Evolutionary conservation across 2,888 invertebrate genomes (phyloP), one percentile per base, ranked within the genome.

Genomic region (Drosophila vallismaia): DNA sequence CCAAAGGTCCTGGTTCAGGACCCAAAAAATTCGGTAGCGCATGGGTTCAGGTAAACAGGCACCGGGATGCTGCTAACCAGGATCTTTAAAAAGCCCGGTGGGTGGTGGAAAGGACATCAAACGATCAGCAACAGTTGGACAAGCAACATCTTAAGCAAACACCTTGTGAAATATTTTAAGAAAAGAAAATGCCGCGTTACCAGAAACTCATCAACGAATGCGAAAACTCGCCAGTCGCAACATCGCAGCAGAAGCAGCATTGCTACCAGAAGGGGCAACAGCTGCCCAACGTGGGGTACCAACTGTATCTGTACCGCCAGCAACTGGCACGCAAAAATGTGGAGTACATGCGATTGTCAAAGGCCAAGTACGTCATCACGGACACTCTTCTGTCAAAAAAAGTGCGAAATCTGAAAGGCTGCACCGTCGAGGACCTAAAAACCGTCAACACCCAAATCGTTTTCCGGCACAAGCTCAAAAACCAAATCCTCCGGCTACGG

Each of bases 311-410:
- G 54, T 80, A 88, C 57, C 84, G 88, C 1, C 79, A 85, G 48
- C 79, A 88, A 31, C 54, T 88, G 33, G 51, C 81, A 4, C 86
- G 80, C 5, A 77, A 80, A 50, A 76, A 88, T 4, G 77, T 76
- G 10, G 76, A 85, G 29, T 82, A 79, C 19, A 75, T 88, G 36
- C 70, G 76, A 7, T 51, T 88, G 19, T 86, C 79, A 29, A 84
- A 82, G 46, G 79, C 83, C 53, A 88, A 88, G 74, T 77, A 88
- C 62, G 73, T 75, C 29, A 79, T 88, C 44, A 88, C 88, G 29
- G 82, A 84, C 48, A 76, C 77, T 4, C 75, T 88, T 12, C 62
- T 88, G 68, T 70, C 70, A 46, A 78, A 76, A 33, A 86, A 74
- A 1, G 75, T 88, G 50, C 72, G 74, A 40, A 83, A 86, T 40